A percentile compares a stretch with the other conserved stretches of the same genome.
These are phyloP conservation scores for Eristalis pertinax DNA, from an alignment of 2,888 invertebrate genomes.

Conservation along the genomic window DNA sequence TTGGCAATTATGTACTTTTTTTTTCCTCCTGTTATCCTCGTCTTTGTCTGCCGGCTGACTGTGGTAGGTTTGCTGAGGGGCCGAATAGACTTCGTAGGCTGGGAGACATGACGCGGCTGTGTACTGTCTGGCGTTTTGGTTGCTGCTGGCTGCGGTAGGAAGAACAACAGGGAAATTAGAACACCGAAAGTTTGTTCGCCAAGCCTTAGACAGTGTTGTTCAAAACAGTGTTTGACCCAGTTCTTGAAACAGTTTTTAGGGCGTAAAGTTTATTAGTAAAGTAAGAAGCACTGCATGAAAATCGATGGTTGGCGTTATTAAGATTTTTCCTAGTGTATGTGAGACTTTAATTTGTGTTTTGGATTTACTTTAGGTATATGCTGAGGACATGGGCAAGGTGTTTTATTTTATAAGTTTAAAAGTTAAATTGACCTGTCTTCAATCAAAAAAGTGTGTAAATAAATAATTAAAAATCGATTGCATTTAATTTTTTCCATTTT, in stretches of 20 bases:
- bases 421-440: too few species aligned
- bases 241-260: slow-evolving; percentile 55
- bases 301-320: slow-evolving; percentile 54
- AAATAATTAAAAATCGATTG: too few species aligned
- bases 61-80: background rate
- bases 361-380: background rate
- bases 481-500: too few species aligned
- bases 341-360: slow-evolving; percentile 19
- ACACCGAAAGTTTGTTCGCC: slow-evolving; percentile 63
- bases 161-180: slow-evolving; percentile 67
- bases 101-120: slow-evolving; percentile 40
- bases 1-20: slow-evolving; percentile 72
- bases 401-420: too few species aligned
- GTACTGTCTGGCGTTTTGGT: slow-evolving; percentile 57
- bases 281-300: slow-evolving; percentile 39
- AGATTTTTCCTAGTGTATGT: background rate
- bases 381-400: too few species aligned
- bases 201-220: slow-evolving; percentile 65
- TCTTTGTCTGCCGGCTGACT: slow-evolving; percentile 60
- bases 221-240: slow-evolving; percentile 69
- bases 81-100: slow-evolving; percentile 55
- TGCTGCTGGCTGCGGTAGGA: slow-evolving; percentile 56
- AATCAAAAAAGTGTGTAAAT: too few species aligned
- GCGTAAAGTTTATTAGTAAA: slow-evolving; percentile 54
- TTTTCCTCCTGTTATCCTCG: slow-evolving; percentile 30